phyloP scores from a whole-genome alignment of 2,113 vertebrate species.

The Catharus minimus region DNA sequence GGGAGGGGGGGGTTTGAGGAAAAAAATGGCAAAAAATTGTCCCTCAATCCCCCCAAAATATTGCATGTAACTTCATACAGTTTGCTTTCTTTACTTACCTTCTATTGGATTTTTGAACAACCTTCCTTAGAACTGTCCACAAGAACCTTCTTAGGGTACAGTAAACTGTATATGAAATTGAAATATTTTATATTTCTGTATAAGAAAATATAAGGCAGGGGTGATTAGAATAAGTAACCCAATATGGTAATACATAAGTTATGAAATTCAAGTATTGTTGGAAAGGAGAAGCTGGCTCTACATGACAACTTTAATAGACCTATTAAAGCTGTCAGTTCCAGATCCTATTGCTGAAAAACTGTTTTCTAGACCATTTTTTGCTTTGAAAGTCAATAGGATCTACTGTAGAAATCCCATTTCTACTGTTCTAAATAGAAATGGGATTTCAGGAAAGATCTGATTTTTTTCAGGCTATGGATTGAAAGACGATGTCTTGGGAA shows the following conservation, averaged over 20 bases:
- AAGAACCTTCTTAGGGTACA: background rate
- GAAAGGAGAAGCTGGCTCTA: background rate
- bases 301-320: background rate
- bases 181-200: background rate
- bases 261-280: background rate
- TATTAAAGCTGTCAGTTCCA: background rate
- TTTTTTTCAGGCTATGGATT: background rate
- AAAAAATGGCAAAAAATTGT: rapidly evolving
- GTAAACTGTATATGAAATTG: background rate
- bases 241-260: background rate
- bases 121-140: background rate
- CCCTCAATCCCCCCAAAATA: background rate
- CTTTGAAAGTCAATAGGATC: background rate
- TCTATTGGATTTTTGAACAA: background rate
- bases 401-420: background rate
- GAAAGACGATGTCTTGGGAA: background rate
- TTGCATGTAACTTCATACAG: background rate
- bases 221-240: rapidly evolving
- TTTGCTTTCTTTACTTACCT: background rate
- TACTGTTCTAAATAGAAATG: background rate
- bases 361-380: background rate
- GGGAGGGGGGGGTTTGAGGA: too few species aligned
- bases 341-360: background rate
- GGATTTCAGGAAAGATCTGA: background rate
- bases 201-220: background rate